Evolutionary conservation across 2,797 vertebrate genomes (phyloP).

Genomic region (Sebastes vulpes): DNA sequence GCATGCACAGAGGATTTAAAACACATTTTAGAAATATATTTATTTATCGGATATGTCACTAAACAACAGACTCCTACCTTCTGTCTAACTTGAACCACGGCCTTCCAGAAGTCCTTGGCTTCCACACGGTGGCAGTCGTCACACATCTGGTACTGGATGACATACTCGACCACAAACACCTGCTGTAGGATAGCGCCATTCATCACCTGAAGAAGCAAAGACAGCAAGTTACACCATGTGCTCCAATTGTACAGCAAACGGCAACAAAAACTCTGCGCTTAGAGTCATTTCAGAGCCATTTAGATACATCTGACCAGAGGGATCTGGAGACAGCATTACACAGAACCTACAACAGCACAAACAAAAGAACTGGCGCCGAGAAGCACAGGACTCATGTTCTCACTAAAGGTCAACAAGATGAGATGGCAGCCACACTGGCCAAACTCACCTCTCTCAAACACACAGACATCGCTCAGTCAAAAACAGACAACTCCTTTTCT

Average conservation of each 20-base stretch:
- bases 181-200: slow-evolving; percentile 98
- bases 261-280: neutral
- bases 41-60: neutral
- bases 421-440: slow-evolving; percentile 49
- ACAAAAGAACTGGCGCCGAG: slow-evolving; percentile 45
- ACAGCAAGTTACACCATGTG: slow-evolving; percentile 14
- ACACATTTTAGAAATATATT: neutral
- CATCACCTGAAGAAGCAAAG: slow-evolving; percentile 88
- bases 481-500: slow-evolving; percentile 1
- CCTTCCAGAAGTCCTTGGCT: slow-evolving; percentile 99
- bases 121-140: slow-evolving; percentile 98
- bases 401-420: slow-evolving; percentile 72
- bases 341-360: neutral
- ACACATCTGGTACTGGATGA: slow-evolving; percentile 94
- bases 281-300: neutral
- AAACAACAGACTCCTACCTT: slow-evolving; percentile 85
- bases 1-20: neutral
- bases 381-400: slow-evolving; percentile 55
- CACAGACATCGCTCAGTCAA: neutral
- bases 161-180: slow-evolving; percentile 95
- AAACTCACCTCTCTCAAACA: slow-evolving; percentile 14
- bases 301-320: neutral
- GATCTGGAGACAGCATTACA: neutral
- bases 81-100: slow-evolving; percentile 96
- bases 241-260: neutral